Base-by-base conservation (phyloP, 2,113 vertebrate species). In the Talpa occidentalis region DNA sequence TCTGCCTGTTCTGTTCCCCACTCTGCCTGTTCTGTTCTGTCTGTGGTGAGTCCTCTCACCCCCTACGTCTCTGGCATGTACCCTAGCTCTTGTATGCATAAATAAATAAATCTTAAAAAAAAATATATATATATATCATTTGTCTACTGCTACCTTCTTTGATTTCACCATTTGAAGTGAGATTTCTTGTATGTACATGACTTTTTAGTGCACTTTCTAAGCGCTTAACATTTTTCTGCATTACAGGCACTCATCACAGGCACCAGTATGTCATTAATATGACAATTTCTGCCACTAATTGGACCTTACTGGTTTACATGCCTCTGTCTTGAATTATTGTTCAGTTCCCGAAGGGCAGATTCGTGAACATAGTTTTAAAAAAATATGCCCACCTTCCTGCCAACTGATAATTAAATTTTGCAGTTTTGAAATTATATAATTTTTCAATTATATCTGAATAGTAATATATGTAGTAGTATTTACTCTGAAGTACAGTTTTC, bases 361-460 rank as follows among this genome's bases (percentile, higher is more conserved):
- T 54, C n/a, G 5, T 28, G 26, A 67, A 32, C 10, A 35, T 76
- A 30, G 10, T 35, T 59, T 85, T 67, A 30, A 42, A 21, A 77
- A 92, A 73, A 67, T 52, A 4, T 90, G 37, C 79, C 26, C 2
- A 77, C n/a, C 32, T 87, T 93, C 4, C 17, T 91, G 37, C 72
- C 80, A 83, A 66, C 42, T 86, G 60, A 76, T 79, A 60, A 52
- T 74, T 90, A 70, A 44, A 78, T 28, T 93, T 96, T 70, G 5
- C 15, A 59, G 14, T 66, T 94, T 94, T 86, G 52, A 59, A 47
- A 15, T 73, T 88, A 24, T 30, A 14, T 44, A 70, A 2, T 37
- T 91, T 81, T 92, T 92, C 56, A 94, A 6, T 42, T 70, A 2
- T 74, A 70, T 37, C 67, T 93, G 54, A 5, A 28, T 78, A 72